Conservation (phyloP, 2,797 vertebrate genomes). For the Danio choprae region DNA sequence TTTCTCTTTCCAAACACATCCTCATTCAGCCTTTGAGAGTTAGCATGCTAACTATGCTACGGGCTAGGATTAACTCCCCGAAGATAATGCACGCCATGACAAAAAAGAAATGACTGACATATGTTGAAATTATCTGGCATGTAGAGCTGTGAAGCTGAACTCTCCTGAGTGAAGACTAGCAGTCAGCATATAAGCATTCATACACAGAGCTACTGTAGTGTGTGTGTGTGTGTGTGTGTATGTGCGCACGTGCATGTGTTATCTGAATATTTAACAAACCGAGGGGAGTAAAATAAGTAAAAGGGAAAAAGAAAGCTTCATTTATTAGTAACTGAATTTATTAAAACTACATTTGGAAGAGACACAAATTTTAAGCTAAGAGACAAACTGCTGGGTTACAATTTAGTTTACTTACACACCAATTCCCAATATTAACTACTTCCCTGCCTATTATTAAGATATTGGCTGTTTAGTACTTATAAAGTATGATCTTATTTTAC, state of each 20-base stretch:
- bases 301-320: not conserved
- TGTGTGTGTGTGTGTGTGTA: too few relatives aligned
- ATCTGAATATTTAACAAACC: slow-evolving; percentile 7
- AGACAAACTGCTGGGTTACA: too few relatives aligned
- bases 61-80: slow-evolving; percentile 23
- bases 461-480: too few relatives aligned
- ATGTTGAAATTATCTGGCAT: slow-evolving; percentile 22
- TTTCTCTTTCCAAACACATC: slow-evolving; percentile 34
- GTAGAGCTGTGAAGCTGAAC: not conserved
- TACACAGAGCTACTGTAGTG: not conserved
- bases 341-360: not conserved
- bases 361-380: too few relatives aligned
- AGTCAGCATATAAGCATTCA: not conserved
- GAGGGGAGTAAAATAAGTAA: not conserved
- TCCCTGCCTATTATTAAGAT: too few relatives aligned
- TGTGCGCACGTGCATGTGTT: not conserved
- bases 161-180: slow-evolving; percentile 13
- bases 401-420: too few relatives aligned
- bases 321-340: not conserved
- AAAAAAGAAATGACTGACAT: slow-evolving; percentile 31
- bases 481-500: too few relatives aligned
- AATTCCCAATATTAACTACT: too few relatives aligned
- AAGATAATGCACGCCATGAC: not conserved
- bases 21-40: slow-evolving; percentile 22
- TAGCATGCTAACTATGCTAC: slow-evolving; percentile 32